Conservation (phyloP, 92 coral and sea anemone genomes). For the Umimayanthus chanpuru region DNA sequence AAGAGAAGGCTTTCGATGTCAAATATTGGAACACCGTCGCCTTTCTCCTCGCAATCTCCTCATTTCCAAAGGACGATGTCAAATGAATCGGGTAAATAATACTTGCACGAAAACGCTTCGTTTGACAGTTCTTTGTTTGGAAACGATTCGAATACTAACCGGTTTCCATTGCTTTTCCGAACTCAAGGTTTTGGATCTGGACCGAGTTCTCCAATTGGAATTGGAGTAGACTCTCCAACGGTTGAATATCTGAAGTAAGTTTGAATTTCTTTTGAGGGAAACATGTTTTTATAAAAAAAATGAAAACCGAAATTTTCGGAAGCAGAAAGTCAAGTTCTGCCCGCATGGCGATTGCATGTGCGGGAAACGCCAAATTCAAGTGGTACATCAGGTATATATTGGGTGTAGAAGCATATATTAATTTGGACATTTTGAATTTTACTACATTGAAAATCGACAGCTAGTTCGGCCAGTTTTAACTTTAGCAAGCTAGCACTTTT, state of each 20-base stretch:
- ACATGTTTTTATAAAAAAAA: background rate
- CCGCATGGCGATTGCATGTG: background rate
- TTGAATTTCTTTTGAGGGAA: background rate
- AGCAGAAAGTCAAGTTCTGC: constrained; percentile 4
- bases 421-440: too few species aligned
- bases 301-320: background rate
- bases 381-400: background rate
- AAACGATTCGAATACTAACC: constrained; percentile 20
- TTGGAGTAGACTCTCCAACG: constrained; percentile 85
- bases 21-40: constrained; percentile 73
- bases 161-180: background rate
- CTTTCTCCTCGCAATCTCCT: constrained; percentile 66
- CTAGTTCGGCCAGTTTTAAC: background rate
- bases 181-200: constrained; percentile 39
- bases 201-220: constrained; percentile 53
- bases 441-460: background rate
- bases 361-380: background rate
- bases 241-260: constrained; percentile 89
- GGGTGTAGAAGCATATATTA: background rate
- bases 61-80: constrained; percentile 79
- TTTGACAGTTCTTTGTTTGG: constrained; percentile 8
- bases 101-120: background rate
- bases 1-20: constrained; percentile 90
- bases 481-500: background rate
- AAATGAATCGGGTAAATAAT: constrained; percentile 87